Evolutionary conservation across 2,113 vertebrate species (phyloP).

Genomic region (Sceloporus undulatus): DNA sequence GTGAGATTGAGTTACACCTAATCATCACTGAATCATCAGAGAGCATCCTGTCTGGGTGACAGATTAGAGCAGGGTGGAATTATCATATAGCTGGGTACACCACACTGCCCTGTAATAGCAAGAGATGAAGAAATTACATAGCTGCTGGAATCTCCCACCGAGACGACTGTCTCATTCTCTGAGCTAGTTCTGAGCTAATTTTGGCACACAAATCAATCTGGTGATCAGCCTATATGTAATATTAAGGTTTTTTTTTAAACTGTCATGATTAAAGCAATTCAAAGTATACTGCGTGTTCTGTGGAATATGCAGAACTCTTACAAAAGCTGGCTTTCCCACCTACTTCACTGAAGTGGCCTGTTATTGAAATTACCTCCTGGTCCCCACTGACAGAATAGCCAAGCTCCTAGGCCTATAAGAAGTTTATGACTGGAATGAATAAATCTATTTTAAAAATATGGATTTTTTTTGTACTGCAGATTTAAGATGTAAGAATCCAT

Average conservation of each 20-base stretch:
- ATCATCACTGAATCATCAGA: neutral
- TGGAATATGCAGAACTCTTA: neutral
- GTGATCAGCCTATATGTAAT: constrained; percentile 1
- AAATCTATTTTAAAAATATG: neutral
- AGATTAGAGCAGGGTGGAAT: neutral
- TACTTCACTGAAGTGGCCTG: neutral
- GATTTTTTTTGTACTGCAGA: neutral
- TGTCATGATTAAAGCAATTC: constrained; percentile 22
- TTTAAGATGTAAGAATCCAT: neutral
- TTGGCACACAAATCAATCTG: constrained; percentile 8
- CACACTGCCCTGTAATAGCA: neutral
- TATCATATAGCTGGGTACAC: neutral
- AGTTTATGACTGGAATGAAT: neutral
- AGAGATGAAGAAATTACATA: constrained; percentile 10
- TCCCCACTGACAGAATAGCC: neutral
- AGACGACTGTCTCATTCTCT: neutral
- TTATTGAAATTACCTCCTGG: neutral
- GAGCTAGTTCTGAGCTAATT: constrained; percentile 21
- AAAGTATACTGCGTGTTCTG: constrained; percentile 4
- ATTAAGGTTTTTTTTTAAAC: neutral
- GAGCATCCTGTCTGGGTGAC: neutral
- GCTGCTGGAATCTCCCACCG: constrained; percentile 3
- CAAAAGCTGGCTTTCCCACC: neutral
- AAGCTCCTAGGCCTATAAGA: neutral
- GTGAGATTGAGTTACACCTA: neutral